phyloP scores from a whole-genome alignment of 2,888 invertebrate genomes.

The Danaus chrysippus region DNA sequence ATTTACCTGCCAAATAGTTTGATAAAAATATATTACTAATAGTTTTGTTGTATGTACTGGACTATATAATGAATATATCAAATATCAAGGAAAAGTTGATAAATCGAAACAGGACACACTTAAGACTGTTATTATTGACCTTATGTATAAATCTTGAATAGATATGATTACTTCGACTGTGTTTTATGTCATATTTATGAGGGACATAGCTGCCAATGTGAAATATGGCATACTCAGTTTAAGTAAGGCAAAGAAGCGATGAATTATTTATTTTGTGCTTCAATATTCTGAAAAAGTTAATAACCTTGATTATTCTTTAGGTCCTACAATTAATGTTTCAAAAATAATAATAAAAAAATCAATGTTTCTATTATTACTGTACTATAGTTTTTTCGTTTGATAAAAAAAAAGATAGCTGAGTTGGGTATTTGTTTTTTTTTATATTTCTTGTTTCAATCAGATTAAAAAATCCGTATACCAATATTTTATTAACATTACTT shows the following conservation, averaged over 20 bases:
- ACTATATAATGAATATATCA: neutral
- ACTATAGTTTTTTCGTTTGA: no score
- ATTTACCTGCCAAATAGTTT: no score
- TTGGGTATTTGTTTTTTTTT: no score
- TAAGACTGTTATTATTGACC: slow-evolving; percentile 71
- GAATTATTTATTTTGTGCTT: slow-evolving; percentile 72
- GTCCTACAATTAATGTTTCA: no score
- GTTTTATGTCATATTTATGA: slow-evolving; percentile 73
- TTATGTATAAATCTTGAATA: slow-evolving; percentile 72
- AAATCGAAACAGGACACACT: slow-evolving; percentile 52
- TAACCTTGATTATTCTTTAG: slow-evolving; percentile 27
- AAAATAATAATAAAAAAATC: no score
- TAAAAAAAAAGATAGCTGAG: no score
- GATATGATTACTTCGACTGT: slow-evolving; percentile 74
- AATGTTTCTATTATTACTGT: no score
- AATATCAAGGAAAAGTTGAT: slow-evolving; percentile 19
- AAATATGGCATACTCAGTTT: slow-evolving; percentile 74
- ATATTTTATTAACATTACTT: no score
- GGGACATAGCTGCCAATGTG: slow-evolving; percentile 54
- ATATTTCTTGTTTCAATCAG: no score
- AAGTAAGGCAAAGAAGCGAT: slow-evolving; percentile 68
- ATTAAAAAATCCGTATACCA: no score
- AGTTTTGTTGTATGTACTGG: no score
- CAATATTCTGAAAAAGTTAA: slow-evolving; percentile 55
- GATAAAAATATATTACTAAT: no score